Conservation (phyloP, 2,113 vertebrate genomes). For the Lates calcarifer region DNA sequence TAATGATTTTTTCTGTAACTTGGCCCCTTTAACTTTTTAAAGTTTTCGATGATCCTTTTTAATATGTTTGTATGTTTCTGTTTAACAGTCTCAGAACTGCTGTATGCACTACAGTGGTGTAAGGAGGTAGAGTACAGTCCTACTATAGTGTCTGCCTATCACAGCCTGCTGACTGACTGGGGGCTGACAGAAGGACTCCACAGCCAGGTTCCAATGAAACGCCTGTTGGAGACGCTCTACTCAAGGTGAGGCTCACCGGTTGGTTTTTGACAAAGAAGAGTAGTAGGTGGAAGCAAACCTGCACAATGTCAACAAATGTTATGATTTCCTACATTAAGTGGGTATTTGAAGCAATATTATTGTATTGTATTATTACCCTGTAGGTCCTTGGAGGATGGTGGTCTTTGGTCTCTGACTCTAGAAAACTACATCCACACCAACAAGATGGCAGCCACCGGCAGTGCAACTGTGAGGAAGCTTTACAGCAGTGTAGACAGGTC, state of each 20-base stretch:
- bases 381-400: slow-evolving; percentile 90
- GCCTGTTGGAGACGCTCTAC: slow-evolving; percentile 87
- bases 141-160: slow-evolving; percentile 82
- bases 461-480: slow-evolving; percentile 83
- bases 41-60: not conserved
- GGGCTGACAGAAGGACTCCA: slow-evolving; percentile 82
- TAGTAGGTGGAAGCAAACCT: not conserved
- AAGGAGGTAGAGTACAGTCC: slow-evolving; percentile 88
- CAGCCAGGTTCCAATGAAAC: slow-evolving; percentile 64
- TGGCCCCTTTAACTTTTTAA: not conserved
- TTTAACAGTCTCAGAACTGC: slow-evolving; percentile 89
- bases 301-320: not conserved
- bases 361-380: slow-evolving; percentile 31
- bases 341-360: not conserved
- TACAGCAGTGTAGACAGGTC: slow-evolving; percentile 89
- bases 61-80: slow-evolving; percentile 1
- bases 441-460: slow-evolving; percentile 68
- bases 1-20: not conserved
- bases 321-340: not conserved
- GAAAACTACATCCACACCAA: slow-evolving; percentile 84
- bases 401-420: slow-evolving; percentile 93
- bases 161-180: slow-evolving; percentile 86
- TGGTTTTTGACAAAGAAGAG: not conserved
- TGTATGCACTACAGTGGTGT: slow-evolving; percentile 95
- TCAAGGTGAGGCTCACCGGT: slow-evolving; percentile 82